Evolutionary conservation across 1,140 invertebrate species (phyloP), one percentile per base, ranked within the genome.

Genomic region (Trichonephila clavipes): DNA sequence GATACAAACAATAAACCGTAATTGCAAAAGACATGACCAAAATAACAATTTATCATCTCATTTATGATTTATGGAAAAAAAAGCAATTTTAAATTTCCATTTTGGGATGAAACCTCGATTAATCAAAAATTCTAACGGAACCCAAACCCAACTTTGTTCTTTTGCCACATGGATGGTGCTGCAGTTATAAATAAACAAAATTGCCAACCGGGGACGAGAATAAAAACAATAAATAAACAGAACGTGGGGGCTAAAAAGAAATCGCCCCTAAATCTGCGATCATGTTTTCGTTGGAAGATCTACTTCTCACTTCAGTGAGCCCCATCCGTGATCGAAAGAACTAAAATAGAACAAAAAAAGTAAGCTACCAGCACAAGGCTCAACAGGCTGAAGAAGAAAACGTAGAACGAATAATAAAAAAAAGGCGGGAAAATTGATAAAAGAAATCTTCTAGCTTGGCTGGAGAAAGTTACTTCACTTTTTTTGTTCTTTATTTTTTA

Each of bases 381-480:
- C 89, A 90, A 90, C 89, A 90, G 89, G 89, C 89, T 34, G 59
- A 69, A 16, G n/a, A 90, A 89, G 66, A 89, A 69, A 77, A 89
- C 44, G 21, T 34, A 81, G 44, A 89, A 69, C 24, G 28, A 89
- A 81, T 16, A 44, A 69, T 64, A 61, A 69, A 59, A 77, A 61
- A 90, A 82, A 90, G 61, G 58, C 44, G 51, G n/a, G 69, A 85
- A 85, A 92, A 92, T 92, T 92, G 90, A 92, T 92, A 92, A 92
- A 92, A 85, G 90, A 92, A 92, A 28, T 92, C 77, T 90, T 90
- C 89, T 51, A 85, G 82, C 44, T 34, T 87, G 40, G 77, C 59
- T 51, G 82, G 72, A 40, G 90, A 92, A 85, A 92, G 90, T 92
- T 51, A 64, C 61, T 92, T 24, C 8, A 51, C 28, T 89, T 69